Evolutionary conservation across 2,797 vertebrate genomes (phyloP).

Genomic region (Neomorphus geoffroyi): DNA sequence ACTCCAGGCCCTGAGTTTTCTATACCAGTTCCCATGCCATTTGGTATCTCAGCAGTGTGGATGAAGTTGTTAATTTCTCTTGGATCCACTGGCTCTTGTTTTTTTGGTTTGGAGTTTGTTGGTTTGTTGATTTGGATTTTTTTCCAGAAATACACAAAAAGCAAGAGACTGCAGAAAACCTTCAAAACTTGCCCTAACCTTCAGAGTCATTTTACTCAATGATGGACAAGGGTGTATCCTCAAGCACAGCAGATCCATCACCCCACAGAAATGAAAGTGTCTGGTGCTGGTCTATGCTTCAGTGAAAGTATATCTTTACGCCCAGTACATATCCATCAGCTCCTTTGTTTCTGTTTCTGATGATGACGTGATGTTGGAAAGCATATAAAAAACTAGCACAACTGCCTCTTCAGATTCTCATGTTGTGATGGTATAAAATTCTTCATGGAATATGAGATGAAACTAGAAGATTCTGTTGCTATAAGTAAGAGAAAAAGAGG

Average conservation of each 20-base stretch:
- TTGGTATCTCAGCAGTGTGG: neutral
- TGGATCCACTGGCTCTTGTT: neutral
- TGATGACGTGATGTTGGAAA: neutral
- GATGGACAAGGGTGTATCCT: neutral
- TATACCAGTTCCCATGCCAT: neutral
- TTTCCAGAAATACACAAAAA: neutral
- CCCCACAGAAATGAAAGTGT: neutral
- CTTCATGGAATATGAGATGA: neutral
- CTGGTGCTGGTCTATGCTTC: neutral
- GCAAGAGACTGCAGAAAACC: neutral
- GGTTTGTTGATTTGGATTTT: neutral
- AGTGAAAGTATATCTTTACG: neutral
- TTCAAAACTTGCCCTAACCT: neutral
- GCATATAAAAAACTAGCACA: neutral
- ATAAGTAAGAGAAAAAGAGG: neutral
- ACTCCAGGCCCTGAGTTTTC: neutral
- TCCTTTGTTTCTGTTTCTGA: neutral
- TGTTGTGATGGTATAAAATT: neutral
- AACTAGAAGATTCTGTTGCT: neutral
- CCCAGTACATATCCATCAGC: neutral
- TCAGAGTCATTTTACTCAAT: neutral
- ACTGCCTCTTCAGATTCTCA: neutral
- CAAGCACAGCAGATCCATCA: neutral
- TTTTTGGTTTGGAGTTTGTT: neutral
- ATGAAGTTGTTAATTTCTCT: neutral